Conservation (phyloP, 2,113 vertebrate species). For the Triplophysa siluroides region DNA sequence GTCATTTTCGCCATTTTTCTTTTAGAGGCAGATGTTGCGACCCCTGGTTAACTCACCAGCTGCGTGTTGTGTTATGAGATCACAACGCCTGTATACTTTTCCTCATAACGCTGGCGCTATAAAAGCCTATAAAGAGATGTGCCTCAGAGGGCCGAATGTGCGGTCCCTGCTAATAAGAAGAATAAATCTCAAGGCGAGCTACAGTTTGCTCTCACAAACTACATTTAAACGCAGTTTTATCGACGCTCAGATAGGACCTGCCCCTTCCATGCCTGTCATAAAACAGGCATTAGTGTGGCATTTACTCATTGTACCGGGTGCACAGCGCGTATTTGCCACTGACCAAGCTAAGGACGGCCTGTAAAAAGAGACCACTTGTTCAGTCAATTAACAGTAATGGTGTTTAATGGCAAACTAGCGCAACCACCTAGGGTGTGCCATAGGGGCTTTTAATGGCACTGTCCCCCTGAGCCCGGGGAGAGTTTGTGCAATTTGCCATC, state of each 20-base stretch:
- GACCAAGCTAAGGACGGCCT: conserved; percentile 8
- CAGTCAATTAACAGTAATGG: conserved; percentile 60
- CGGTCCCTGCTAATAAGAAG: conserved; percentile 56
- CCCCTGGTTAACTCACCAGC: conserved; percentile 10
- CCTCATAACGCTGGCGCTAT: conserved; percentile 44
- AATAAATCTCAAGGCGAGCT: conserved; percentile 59
- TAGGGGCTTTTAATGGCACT: conserved; percentile 44
- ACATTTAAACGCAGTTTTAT: conserved; percentile 61
- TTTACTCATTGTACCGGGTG: conserved; percentile 47
- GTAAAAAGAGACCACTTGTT: conserved; percentile 45
- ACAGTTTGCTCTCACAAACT: conserved; percentile 52
- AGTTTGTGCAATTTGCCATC: conserved; percentile 15
- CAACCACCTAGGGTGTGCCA: conserved; percentile 46
- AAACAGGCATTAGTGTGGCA: conserved; percentile 57
- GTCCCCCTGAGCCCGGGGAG: conserved; percentile 2
- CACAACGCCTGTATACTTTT: conserved; percentile 35
- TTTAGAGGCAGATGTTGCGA: conserved; percentile 2
- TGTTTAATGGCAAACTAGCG: conserved; percentile 51
- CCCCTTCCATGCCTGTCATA: conserved; percentile 43
- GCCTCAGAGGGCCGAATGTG: conserved; percentile 39
- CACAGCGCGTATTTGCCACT: conserved; percentile 31
- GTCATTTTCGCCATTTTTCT: neutral
- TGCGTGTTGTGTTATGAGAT: conserved; percentile 39
- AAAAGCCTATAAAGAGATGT: conserved; percentile 47
- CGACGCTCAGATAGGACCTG: conserved; percentile 44